These are phyloP conservation scores for Alces alces DNA, from an alignment of 2,113 vertebrate species.

Conservation along the genomic window DNA sequence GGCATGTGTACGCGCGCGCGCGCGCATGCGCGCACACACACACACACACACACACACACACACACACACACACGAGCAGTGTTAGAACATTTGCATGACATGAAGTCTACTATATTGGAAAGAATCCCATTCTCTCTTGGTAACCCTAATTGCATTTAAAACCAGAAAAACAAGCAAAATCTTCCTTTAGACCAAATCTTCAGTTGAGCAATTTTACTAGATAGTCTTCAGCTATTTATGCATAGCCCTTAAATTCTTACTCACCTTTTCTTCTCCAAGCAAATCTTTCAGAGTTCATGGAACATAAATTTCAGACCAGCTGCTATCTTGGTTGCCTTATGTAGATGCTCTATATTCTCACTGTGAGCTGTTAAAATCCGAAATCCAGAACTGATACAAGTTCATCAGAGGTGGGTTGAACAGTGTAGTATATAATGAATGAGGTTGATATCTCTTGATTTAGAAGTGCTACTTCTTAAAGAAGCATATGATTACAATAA, in stretches of 20 bases:
- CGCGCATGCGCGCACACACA: too few species aligned
- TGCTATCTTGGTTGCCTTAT: background rate
- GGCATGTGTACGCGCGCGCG: rapidly evolving
- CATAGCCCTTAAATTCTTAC: background rate
- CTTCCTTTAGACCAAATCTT: background rate
- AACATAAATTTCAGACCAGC: background rate
- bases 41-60: background rate
- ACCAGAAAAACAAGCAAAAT: background rate
- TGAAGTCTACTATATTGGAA: background rate
- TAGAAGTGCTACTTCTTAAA: background rate
- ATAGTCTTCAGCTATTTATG: background rate
- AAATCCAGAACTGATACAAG: background rate
- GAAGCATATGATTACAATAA: constrained; percentile 46
- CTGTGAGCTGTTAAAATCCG: background rate
- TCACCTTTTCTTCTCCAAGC: background rate
- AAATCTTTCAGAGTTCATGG: background rate
- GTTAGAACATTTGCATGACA: background rate
- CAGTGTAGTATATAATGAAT: background rate
- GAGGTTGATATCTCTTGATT: background rate
- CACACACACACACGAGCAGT: background rate
- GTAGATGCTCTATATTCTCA: background rate
- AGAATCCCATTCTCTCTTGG: background rate
- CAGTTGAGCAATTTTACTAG: background rate
- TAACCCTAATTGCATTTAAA: background rate
- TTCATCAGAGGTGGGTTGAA: background rate